phyloP scores from a whole-genome alignment of 2,113 vertebrate genomes.

The Xyliphius kryptos region DNA sequence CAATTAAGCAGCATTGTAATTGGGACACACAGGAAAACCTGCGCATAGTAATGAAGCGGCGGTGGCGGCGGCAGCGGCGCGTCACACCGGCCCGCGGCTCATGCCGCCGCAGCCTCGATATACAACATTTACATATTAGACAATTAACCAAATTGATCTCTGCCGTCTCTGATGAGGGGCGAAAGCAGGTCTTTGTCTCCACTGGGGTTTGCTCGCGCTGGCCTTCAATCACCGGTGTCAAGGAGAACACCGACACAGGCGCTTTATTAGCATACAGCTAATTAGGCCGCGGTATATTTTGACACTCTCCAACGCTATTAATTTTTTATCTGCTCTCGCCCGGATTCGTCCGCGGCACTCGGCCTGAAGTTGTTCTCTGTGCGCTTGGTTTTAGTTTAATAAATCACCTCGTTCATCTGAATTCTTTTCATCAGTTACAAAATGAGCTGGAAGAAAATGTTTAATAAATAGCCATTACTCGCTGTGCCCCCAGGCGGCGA shows the following conservation, averaged over 20 bases:
- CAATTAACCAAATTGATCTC: conserved; percentile 70
- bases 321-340: conserved; percentile 29
- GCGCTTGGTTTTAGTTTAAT: no score
- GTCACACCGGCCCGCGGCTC: conserved; percentile 10
- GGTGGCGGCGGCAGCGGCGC: not conserved
- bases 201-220: conserved; percentile 41
- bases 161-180: conserved; percentile 44
- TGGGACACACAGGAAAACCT: conserved; percentile 37
- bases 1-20: conserved; percentile 45
- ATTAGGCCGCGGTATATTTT: conserved; percentile 65
- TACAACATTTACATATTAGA: conserved; percentile 68
- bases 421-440: no score
- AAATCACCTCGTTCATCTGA: no score
- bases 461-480: no score
- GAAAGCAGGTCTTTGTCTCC: conserved; percentile 44
- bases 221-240: conserved; percentile 58
- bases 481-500: no score
- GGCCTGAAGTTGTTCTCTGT: no score
- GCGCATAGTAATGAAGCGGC: conserved; percentile 37
- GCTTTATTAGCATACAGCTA: conserved; percentile 68
- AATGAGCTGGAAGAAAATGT: no score
- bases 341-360: conserved; percentile 15
- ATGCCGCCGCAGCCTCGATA: not conserved
- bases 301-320: conserved; percentile 31
- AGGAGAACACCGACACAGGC: conserved; percentile 51